Evolutionary conservation across 30 jellyfish, hydroid and myxozoan species (phyloP).

Genomic region (Mastigias papua): DNA sequence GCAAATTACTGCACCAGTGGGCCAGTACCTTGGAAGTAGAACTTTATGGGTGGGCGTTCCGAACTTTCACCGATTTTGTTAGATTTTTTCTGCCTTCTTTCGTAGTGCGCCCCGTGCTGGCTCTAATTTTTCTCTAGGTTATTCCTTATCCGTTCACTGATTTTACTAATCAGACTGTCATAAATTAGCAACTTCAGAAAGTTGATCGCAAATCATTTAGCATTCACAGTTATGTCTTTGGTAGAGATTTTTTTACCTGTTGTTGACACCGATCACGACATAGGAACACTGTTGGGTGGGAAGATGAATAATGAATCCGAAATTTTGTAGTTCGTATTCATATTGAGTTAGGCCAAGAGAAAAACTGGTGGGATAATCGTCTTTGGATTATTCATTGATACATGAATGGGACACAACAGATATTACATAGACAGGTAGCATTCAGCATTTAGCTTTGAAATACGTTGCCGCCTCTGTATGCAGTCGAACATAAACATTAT

Average conservation of each 20-base stretch:
- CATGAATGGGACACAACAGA: slow-evolving; percentile 3
- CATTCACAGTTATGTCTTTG: background rate
- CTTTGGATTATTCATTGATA: background rate
- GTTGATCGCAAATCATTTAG: background rate
- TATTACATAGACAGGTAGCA: slow-evolving; percentile 40
- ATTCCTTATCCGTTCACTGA: too few relatives aligned
- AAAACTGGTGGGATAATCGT: background rate
- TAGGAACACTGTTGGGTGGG: background rate
- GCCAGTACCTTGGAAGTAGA: too few relatives aligned
- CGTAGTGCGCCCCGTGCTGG: too few relatives aligned
- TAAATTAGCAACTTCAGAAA: too few relatives aligned
- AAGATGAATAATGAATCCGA: background rate
- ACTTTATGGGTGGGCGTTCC: too few relatives aligned
- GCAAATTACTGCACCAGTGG: too few relatives aligned
- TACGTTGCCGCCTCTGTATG: slow-evolving; percentile 59
- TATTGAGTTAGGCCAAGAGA: background rate
- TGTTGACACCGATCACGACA: slow-evolving; percentile 6
- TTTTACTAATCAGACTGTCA: too few relatives aligned
- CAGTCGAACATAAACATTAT: slow-evolving; percentile 5
- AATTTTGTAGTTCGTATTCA: background rate
- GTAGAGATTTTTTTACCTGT: background rate
- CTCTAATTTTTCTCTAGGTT: too few relatives aligned
- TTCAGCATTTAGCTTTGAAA: slow-evolving; percentile 41
- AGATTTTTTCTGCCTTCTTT: too few relatives aligned
- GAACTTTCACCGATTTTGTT: too few relatives aligned